Evolutionary conservation across 2,797 vertebrate species (phyloP).

Genomic region (Agapornis canus): DNA sequence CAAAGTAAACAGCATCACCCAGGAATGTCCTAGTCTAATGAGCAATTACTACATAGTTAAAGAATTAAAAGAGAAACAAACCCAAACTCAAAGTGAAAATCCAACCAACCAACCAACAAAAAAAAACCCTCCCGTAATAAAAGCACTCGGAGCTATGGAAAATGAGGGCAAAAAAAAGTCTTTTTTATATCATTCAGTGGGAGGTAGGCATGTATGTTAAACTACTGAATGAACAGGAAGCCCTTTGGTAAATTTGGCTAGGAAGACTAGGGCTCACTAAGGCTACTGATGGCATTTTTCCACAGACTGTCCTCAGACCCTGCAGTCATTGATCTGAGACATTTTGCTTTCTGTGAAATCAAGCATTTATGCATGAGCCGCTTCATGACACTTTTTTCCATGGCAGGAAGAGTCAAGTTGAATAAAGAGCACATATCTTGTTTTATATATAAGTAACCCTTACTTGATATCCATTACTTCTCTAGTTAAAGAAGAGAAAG

Average conservation of each 20-base stretch:
- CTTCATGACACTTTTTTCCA: background rate
- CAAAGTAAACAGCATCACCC: background rate
- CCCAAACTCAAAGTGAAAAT: background rate
- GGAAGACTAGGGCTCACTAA: background rate
- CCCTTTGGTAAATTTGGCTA: background rate
- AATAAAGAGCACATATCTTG: background rate
- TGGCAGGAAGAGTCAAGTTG: background rate
- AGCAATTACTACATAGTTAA: background rate
- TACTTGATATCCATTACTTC: background rate
- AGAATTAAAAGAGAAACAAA: background rate
- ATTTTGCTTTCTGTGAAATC: background rate
- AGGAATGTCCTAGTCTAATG: background rate
- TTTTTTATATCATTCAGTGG: background rate
- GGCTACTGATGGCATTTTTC: background rate
- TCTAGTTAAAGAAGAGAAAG: background rate
- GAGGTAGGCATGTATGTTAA: background rate
- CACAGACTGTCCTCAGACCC: background rate
- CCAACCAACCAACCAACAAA: background rate
- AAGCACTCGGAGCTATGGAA: background rate
- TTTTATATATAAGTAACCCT: background rate
- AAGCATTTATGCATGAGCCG: background rate
- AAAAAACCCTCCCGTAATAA: accelerated
- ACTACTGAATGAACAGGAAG: background rate
- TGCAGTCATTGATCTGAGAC: background rate
- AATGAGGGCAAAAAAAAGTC: background rate